phyloP scores from a whole-genome alignment of 2,797 vertebrate species.

The Urophycis tenuis region DNA sequence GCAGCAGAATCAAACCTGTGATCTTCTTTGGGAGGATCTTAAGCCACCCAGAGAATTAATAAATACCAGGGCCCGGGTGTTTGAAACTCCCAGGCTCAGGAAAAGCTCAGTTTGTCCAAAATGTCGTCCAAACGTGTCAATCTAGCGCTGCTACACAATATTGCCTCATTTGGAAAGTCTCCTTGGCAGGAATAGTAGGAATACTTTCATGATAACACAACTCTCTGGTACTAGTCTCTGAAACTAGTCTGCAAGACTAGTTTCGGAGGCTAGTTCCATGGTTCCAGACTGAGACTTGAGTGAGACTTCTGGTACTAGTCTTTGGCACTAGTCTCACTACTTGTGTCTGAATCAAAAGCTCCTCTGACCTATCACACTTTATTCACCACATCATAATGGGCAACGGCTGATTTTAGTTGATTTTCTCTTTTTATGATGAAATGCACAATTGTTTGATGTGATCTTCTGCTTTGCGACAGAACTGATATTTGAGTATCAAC shows the following conservation, averaged over 20 bases:
- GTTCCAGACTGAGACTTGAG: no score
- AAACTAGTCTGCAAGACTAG: no score
- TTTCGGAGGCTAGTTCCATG: no score
- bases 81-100: background rate
- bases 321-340: background rate
- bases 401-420: conserved; percentile 16
- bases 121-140: background rate
- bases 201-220: no score
- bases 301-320: no score
- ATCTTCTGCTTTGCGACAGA: background rate
- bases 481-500: background rate
- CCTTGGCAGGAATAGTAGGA: background rate
- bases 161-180: background rate
- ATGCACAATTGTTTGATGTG: conserved; percentile 9
- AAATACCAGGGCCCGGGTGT: background rate
- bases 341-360: background rate
- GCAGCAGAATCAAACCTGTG: background rate
- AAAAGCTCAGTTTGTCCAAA: background rate
- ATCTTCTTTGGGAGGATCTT: background rate
- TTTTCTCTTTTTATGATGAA: background rate
- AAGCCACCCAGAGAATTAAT: no score
- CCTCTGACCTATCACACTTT: background rate
- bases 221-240: no score
- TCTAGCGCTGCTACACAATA: background rate
- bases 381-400: background rate